phyloP scores from a whole-genome alignment of 2,888 invertebrate genomes.

The Hirtodrosophila trivittata region DNA sequence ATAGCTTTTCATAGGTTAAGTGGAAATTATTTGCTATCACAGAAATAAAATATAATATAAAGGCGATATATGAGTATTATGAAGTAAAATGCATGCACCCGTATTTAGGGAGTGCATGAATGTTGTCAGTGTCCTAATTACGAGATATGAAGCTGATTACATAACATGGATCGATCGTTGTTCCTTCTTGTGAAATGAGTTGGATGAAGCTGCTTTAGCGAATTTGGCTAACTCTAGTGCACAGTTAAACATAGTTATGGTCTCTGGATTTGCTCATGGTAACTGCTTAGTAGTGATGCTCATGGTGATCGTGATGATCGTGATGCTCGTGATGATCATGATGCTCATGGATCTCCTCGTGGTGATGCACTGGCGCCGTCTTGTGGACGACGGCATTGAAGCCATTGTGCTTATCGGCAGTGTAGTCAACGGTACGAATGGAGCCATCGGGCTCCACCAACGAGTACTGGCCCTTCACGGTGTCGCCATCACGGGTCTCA shows the following conservation, averaged over 20 bases:
- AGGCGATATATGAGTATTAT: conserved; percentile 61
- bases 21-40: conserved; percentile 74
- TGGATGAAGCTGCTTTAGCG: conserved; percentile 45
- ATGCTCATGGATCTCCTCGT: conserved; percentile 72
- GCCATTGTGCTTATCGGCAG: conserved; percentile 84
- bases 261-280: conserved; percentile 25
- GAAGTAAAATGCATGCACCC: conserved; percentile 47
- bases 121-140: conserved; percentile 72
- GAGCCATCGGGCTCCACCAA: conserved; percentile 90
- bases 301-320: conserved; percentile 37
- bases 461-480: conserved; percentile 87
- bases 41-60: conserved; percentile 72
- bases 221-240: conserved; percentile 76
- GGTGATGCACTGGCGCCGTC: conserved; percentile 83
- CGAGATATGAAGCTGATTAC: conserved; percentile 78
- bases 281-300: conserved; percentile 26
- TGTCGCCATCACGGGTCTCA: conserved; percentile 87
- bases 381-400: conserved; percentile 84
- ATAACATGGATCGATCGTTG: conserved; percentile 62
- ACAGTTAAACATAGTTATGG: conserved; percentile 49
- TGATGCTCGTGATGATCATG: conserved; percentile 65
- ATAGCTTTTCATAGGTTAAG: conserved; percentile 20
- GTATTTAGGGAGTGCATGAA: conserved; percentile 29
- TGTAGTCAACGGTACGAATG: conserved; percentile 86
- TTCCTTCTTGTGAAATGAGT: conserved; percentile 18